Base-by-base conservation (phyloP, 2,113 vertebrate species). In the Chionodraco myersi region DNA sequence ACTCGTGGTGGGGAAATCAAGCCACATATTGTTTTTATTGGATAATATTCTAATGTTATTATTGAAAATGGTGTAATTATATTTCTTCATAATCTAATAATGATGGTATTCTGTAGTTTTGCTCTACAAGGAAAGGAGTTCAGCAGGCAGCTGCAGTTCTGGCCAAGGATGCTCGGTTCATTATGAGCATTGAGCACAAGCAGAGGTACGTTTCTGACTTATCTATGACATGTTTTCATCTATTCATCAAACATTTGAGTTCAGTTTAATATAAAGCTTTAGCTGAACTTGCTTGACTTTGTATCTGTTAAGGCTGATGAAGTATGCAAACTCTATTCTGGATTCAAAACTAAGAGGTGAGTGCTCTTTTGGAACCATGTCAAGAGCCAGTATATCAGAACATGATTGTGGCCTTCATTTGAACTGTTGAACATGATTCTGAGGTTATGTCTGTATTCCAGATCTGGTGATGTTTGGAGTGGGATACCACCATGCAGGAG, bases 41-140 rank as follows among this genome's bases (percentile, higher is more conserved):
- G 44, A 62, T 6, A 23, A 21, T 30, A 21, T 34, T 36, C 4
- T 36, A 2, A 15, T 6, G 23, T 51, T 12, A 58, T 47, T 30
- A 45, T 59, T n/a, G 2, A 66, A 4, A 16, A 10, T 23, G 11
- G n/a, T 23, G 41, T 48, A 8, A 59, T 67, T 58, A 14, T 1
- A 4, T 76, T 45, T n/a, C 0, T 5, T 81, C 26, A 30, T 53
- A 1, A 13, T 60, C 6, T 54, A 10, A 56, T 52, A 64, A 64
- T 82, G 52, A 69, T 92, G 83, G 93, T 71, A 48, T 91, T 94
- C 85, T 79, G 6, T 80, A 99, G 98, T 99, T 99, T 91, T 99
- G 98, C 95, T 96, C 97, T 56, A 99, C 98, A 76, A 97, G 97
- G 84, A 99, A 98, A 96, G 97, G 98, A 92, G 96, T 95, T 61